Conservation (phyloP, 2,113 vertebrate genomes). For the Andinoacara biseriatus region DNA sequence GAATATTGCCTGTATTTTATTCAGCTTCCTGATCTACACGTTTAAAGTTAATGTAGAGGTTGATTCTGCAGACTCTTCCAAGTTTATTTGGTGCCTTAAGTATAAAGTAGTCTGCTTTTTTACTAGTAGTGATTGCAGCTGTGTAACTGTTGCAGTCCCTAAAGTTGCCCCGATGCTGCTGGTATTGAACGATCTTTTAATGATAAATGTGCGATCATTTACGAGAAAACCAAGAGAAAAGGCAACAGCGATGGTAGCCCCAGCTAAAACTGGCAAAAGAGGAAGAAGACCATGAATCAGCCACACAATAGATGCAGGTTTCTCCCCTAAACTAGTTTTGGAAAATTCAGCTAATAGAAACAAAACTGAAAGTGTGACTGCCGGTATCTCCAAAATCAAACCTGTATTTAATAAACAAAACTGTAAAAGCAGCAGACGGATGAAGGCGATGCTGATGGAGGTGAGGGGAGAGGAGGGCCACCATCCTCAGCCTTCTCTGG, state of each 20-base stretch:
- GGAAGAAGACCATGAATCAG: background rate
- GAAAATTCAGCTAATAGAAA: too few species aligned
- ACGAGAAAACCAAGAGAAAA: background rate
- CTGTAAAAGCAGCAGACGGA: background rate
- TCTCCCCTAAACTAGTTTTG: background rate
- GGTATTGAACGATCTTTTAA: background rate
- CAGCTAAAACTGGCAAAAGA: background rate
- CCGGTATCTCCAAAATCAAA: too few species aligned
- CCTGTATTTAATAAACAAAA: background rate
- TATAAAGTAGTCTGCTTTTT: too few species aligned
- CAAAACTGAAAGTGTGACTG: too few species aligned
- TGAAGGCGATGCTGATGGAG: too few species aligned
- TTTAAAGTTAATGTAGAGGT: background rate
- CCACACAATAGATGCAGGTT: background rate
- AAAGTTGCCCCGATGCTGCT: fast-evolving
- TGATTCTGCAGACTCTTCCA: too few species aligned
- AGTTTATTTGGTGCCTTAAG: too few species aligned
- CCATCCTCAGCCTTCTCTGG: background rate
- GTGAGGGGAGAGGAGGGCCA: background rate
- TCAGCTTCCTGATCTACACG: background rate
- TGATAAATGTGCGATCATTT: background rate
- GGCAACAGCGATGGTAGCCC: background rate
- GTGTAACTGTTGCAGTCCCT: background rate
- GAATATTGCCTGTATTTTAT: background rate
- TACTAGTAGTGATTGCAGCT: background rate